These are phyloP conservation scores for Brachynemurus nebulosus DNA, from an alignment of 2,888 invertebrate genomes.

Conservation along the genomic window DNA sequence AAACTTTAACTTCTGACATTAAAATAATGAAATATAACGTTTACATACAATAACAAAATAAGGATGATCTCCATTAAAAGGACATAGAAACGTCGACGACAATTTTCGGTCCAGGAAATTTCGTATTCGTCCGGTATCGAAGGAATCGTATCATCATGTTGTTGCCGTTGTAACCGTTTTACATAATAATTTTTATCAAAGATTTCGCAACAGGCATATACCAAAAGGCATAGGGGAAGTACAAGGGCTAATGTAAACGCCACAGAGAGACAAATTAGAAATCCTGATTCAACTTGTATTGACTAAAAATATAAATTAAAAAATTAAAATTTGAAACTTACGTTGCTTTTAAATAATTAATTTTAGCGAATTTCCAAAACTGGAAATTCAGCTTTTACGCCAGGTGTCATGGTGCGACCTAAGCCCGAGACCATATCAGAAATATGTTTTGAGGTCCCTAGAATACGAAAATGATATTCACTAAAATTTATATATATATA, in stretches of 20 bases:
- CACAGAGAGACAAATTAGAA: conserved; percentile 46
- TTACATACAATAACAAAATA: conserved; percentile 34
- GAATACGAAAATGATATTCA: too few relatives aligned
- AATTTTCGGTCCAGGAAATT: conserved; percentile 26
- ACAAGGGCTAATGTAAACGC: conserved; percentile 49
- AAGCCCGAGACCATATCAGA: too few relatives aligned
- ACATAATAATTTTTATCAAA: not conserved
- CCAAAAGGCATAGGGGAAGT: conserved; percentile 46
- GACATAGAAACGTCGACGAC: conserved; percentile 32
- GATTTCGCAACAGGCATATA: conserved; percentile 30
- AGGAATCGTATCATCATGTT: not conserved
- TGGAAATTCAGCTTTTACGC: too few relatives aligned
- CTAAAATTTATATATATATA: too few relatives aligned
- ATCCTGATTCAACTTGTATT: conserved; percentile 54
- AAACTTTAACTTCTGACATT: not conserved
- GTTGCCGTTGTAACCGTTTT: not conserved
- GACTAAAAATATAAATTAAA: conserved; percentile 34
- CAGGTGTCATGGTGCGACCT: too few relatives aligned
- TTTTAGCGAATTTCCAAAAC: too few relatives aligned
- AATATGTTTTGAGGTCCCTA: too few relatives aligned
- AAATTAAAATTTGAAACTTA: not conserved
- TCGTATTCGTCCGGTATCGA: not conserved
- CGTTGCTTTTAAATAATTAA: not conserved
- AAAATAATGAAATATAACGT: conserved; percentile 4
- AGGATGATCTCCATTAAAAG: conserved; percentile 32